Conservation (phyloP, 2,797 vertebrate genomes). For the Propithecus deckenii region DNA sequence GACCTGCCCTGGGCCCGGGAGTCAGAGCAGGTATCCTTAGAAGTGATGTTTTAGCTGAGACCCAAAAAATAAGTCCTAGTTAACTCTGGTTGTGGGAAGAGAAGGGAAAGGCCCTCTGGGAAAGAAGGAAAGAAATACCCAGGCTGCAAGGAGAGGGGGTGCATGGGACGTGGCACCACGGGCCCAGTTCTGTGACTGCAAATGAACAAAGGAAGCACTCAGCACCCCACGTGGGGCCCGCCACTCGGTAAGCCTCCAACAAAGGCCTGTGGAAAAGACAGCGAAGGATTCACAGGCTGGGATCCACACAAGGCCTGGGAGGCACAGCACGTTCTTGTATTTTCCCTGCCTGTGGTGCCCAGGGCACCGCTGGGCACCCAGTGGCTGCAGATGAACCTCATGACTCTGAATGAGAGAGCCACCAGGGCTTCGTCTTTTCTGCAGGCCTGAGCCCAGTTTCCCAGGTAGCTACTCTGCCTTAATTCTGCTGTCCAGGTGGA, state of each 20-base stretch:
- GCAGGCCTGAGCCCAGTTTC: background rate
- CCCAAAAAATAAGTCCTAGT: background rate
- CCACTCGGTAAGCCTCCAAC: background rate
- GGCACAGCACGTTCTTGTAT: background rate
- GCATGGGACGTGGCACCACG: rapidly evolving
- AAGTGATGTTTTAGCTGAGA: background rate
- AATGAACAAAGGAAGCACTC: background rate
- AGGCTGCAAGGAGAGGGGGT: background rate
- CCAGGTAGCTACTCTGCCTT: background rate
- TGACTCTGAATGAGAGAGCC: background rate
- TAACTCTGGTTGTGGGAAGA: background rate
- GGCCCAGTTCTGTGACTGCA: background rate
- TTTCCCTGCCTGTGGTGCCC: background rate
- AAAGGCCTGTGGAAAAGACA: background rate
- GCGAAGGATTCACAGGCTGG: background rate
- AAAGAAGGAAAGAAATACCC: background rate
- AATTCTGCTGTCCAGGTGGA: background rate
- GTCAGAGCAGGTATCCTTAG: background rate
- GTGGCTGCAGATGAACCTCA: background rate
- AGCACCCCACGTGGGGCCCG: too few relatives aligned
- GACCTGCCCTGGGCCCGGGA: background rate
- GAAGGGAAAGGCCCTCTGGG: background rate
- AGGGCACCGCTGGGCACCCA: background rate
- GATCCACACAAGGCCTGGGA: rapidly evolving
- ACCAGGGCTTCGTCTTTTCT: background rate